Evolutionary conservation across 2,113 vertebrate species (phyloP), one percentile per base, ranked within the genome.

Genomic region (Myocastor coypus): DNA sequence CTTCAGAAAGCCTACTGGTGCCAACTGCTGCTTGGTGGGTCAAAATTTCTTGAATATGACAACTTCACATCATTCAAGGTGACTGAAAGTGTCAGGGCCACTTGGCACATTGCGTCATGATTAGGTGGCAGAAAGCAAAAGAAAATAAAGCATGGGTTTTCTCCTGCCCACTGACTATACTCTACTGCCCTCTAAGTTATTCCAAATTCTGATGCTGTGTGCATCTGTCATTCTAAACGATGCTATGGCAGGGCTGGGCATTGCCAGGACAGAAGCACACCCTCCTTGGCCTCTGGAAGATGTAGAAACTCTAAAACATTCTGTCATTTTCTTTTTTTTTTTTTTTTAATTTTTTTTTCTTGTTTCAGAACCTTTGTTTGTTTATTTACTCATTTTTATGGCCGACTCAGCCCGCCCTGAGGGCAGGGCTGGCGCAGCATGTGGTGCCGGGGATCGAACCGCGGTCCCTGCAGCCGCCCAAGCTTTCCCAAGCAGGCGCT

Each of bases 21-120:
- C 50, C 82, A 86, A 6, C 50, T 66, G 73, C 63, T 89, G 61
- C 75, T 92, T 95, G 82, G 46, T 71, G 57, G 92, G 69, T 87
- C 61, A 93, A 84, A 81, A 92, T 64, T 22, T 91, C 80, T 64
- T 94, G 50, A 59, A 40, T 34, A 81, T 14, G 50, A 87, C 55
- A 68, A 64, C 87, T 81, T 81, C 46, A 42, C 83, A 59, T 42
- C 3, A 7, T 81, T 91, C 40, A 52, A 63, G 32, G n/a, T 91
- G 42, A 93, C 2, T 22, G 24, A 85, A 94, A 92, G 73, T 69
- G 94, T 78, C 64, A 24, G 52, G 71, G 69, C 34, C 57, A 88
- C 42, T 52, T 93, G 89, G 52, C 9, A n/a, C 30, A 71, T 80
- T 87, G 59, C 24, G 22, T 55, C 78, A 77, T 24, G 42, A 71